Conservation (phyloP, 2,113 vertebrate species). For the Natator depressus region DNA sequence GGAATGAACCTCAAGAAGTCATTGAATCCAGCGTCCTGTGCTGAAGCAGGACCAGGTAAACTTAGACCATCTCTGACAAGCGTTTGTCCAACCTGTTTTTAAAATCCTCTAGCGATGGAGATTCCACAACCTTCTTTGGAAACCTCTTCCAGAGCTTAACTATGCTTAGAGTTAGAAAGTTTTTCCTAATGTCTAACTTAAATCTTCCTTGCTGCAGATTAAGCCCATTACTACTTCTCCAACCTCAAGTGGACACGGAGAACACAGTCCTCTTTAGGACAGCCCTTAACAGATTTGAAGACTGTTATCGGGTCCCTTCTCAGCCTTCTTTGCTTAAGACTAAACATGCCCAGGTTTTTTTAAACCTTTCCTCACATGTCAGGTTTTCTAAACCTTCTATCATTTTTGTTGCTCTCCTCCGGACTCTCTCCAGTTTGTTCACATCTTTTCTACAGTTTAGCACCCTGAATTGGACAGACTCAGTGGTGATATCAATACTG, state of each 20-base stretch:
- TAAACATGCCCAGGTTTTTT: not conserved
- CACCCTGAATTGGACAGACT: not conserved
- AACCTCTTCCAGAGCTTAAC: not conserved
- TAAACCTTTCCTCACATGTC: not conserved
- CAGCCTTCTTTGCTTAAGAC: not conserved
- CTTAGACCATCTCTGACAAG: not conserved
- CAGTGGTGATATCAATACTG: rapidly evolving
- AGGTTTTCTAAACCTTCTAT: not conserved
- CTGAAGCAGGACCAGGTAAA: not conserved
- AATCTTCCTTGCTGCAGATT: not conserved
- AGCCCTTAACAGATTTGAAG: not conserved
- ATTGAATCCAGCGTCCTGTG: not conserved
- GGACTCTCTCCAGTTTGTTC: not conserved
- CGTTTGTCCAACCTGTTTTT: not conserved
- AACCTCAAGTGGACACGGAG: not conserved
- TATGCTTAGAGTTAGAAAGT: not conserved
- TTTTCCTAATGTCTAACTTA: not conserved
- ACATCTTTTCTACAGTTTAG: not conserved
- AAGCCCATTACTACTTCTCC: not conserved
- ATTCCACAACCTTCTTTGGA: not conserved
- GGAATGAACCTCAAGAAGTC: not conserved
- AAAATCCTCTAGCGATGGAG: not conserved
- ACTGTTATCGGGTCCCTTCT: not conserved
- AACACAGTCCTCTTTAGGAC: not conserved
- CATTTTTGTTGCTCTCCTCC: not conserved